Conservation (phyloP, 2,113 vertebrate species). For the Pelusios castaneus region DNA sequence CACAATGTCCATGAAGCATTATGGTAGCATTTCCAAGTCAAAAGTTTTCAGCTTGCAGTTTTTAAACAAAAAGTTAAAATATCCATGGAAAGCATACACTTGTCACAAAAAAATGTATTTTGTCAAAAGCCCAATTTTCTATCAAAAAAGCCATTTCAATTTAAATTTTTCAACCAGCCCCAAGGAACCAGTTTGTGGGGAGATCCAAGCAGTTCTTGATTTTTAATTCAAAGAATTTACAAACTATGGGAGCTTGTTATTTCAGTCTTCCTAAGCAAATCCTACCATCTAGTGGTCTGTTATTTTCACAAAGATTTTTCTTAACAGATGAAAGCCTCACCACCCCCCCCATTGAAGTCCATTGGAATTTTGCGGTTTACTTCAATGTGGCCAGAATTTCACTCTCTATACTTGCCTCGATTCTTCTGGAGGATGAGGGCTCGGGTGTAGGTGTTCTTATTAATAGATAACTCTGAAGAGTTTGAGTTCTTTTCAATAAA, state of each 20-base stretch:
- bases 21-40: not conserved
- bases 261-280: not conserved
- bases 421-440: not conserved
- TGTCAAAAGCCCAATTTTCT: not conserved
- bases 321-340: not conserved
- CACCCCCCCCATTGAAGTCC: not conserved
- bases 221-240: not conserved
- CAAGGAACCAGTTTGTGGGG: not conserved
- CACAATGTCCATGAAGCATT: not conserved
- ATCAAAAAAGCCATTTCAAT: not conserved
- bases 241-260: not conserved
- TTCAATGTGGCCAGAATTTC: not conserved
- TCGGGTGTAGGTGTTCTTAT: not conserved
- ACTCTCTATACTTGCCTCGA: not conserved
- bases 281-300: slow-evolving; percentile 59
- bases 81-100: not conserved
- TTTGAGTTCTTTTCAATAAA: not conserved
- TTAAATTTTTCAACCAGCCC: not conserved
- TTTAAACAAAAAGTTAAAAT: not conserved
- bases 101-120: not conserved
- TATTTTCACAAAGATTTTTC: slow-evolving; percentile 8
- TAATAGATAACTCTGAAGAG: not conserved
- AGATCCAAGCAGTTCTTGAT: not conserved
- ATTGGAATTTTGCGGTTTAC: not conserved
- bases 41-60: not conserved